Base-by-base conservation (phyloP, 2,113 vertebrate genomes). In the Coptodon rendalli region DNA sequence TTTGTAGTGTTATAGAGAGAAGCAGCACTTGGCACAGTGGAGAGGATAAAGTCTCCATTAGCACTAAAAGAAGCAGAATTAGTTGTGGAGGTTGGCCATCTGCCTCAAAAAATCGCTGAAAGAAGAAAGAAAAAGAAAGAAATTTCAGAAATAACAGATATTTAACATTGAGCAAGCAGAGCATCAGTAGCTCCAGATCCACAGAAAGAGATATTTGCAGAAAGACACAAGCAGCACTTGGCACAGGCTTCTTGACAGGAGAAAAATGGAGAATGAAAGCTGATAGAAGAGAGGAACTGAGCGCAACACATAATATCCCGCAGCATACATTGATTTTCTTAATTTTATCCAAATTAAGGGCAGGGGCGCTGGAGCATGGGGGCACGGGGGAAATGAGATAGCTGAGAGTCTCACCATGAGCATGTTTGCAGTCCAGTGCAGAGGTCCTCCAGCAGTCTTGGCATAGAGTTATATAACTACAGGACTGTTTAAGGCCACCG, bases 221-320 rank as follows among this genome's bases (percentile, higher is more conserved):
- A 36, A 66, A 36, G 31, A 31, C 9, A 50, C 48, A 50, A 52
- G 48, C 48, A 3, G 48, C 48, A 52, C 17, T 59, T 2, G 56
- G 56, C 14, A 59, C 27, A 6, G 3, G 7, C 56, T 31, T 59
- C 3, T 31, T 59, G 43, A 50, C 16, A 27, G 71, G 16, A 48
- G 71, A 10, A 6, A 48, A 19, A 2, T 76, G 3, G 43, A 76
- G 24, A 48, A 48, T 2, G 0, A 29, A 76, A 31, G 14, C 5
- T 27, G 24, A 17, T 50, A 29, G 43, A 76, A 31, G 71, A 50
- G 16, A 29, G 16, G 24, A 48, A 29, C 40, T 76, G 1, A 17
- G 5, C 1, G 6, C 0, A 2, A 19, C 24, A 76, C 16, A 17
- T 3, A 4, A 73, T 43, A 11, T 19, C 16, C 9, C 0, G 4